Evolutionary conservation across 1,140 invertebrate genomes (phyloP), one percentile per base, ranked within the genome.

Genomic region (Pomacea maculata): DNA sequence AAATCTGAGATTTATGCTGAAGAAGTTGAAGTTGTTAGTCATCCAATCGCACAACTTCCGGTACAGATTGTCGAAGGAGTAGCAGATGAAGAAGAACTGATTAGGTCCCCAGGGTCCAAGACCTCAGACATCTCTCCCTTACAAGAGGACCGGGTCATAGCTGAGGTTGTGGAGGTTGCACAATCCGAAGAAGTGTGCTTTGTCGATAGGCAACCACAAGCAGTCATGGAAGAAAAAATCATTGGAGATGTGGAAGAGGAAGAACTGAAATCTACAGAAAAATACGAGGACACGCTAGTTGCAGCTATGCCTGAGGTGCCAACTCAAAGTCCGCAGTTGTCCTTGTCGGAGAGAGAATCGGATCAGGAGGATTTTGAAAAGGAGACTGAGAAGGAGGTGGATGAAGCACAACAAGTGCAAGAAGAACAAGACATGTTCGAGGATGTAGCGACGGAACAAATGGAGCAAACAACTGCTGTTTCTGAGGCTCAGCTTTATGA

Each of bases 401-500:
- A 75, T 6, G 25, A 29, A 21, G 11, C 21, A 75, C 52, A 57
- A 75, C 45, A 75, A 21, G 10, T n/a, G 67, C 67, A 25, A 25
- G 67, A 34, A 15, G 67, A 70, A 12, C 21, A n/a, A 34, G n/a
- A 70, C 21, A 17, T 25, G 67, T 70, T 70, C 15, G 25, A 76
- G n/a, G 75, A 57, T 45, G 34, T 45, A 34, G 10, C 54, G 1
- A 29, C 21, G 10, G 72, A 74, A 1, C 75, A 81, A 63, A 73
- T 68, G 9, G 67, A 78, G 70, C 70, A 82, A 25, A 76, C 72
- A 73, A 85, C 86, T 71, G 84, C 63, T 75, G 29, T 80, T 25
- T 81, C 86, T 34, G 85, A 84, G 61, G 82, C 84, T 61, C 84
- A 82, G 73, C 54, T 75, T 9, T 75, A 75, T 29, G 73, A 75